Base-by-base conservation (phyloP, 2,113 vertebrate genomes). In the Notarius lentiginosus region DNA sequence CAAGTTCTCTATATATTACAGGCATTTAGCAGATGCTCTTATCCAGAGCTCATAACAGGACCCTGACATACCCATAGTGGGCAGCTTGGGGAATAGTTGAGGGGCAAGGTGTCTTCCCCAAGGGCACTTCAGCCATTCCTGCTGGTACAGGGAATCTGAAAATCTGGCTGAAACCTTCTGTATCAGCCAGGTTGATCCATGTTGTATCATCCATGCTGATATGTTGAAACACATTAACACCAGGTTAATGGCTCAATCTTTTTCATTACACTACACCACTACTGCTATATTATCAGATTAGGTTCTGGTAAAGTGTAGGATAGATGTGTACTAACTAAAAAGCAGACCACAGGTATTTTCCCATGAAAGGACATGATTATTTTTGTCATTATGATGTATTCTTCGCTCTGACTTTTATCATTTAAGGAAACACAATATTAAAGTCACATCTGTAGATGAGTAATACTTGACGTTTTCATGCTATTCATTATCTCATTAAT, bases 151-250 rank as follows among this genome's bases (percentile, higher is more conserved):
- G 41, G 41, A 41, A 41, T 41, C 41, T 30, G 30, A 30, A 30
- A 30, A 30, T 30, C 30, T 30, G 30, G 30, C 30, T 30, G 30
- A 30, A 30, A 30, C n/a, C n/a, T 68, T 56, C 56, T n/a, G 34
- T 58, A 75, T 51, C 56, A 76, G 65, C n/a, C 41, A 5, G 41
- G 80, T 76, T 56, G n/a, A 5, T 30, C 30, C 30, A 30, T 30
- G 30, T 30, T 30, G 30, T 30, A 30, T 30, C 30, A 30, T 30
- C 30, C 30, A 30, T 30, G 30, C 30, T 30, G 65, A 30, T 7
- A 65, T 30, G 34, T 22, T 83, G n/a, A 4, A 79, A 86, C 51
- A 86, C 18, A 79, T 53, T 53, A 55, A 63, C 18, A 58, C 56
- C 51, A 27, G 12, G 12, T 30, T 73, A 82, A 87, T 75, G 34